Conservation (phyloP, 2,113 vertebrate genomes). For the Aphyosemion australe region DNA sequence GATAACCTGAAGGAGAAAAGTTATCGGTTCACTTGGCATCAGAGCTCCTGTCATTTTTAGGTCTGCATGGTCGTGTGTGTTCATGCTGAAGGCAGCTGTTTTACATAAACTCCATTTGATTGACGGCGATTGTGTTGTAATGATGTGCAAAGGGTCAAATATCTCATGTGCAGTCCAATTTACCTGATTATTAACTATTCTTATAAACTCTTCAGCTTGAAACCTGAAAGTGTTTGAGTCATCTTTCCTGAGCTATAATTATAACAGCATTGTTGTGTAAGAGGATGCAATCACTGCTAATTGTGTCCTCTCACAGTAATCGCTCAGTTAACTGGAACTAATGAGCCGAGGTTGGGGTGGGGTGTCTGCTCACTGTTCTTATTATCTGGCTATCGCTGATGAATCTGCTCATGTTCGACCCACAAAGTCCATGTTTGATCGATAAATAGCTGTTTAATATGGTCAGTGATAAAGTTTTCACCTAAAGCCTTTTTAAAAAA, state of each 20-base stretch:
- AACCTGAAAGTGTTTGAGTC: no score
- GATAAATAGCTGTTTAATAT: neutral
- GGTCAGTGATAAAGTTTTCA: no score
- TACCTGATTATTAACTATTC: no score
- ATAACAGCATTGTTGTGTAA: conserved; percentile 52
- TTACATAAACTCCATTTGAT: neutral
- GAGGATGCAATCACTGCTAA: conserved; percentile 30
- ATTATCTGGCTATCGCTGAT: no score
- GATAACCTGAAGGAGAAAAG: conserved; percentile 32
- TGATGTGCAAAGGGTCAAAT: no score
- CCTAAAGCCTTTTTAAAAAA: no score
- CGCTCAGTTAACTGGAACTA: conserved; percentile 34
- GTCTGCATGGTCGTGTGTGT: neutral
- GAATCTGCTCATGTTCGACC: neutral
- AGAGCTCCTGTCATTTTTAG: neutral
- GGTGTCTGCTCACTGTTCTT: no score
- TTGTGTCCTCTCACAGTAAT: conserved; percentile 37
- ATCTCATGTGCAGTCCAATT: no score
- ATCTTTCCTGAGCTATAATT: neutral
- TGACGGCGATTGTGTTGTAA: no score
- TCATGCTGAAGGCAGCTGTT: neutral
- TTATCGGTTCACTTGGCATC: conserved; percentile 27
- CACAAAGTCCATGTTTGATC: neutral
- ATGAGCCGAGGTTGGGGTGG: conserved; percentile 15
- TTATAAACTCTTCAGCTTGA: no score